These are phyloP conservation scores for Hofmannophila pseudospretella DNA, from an alignment of 2,888 invertebrate genomes.

Conservation along the genomic window DNA sequence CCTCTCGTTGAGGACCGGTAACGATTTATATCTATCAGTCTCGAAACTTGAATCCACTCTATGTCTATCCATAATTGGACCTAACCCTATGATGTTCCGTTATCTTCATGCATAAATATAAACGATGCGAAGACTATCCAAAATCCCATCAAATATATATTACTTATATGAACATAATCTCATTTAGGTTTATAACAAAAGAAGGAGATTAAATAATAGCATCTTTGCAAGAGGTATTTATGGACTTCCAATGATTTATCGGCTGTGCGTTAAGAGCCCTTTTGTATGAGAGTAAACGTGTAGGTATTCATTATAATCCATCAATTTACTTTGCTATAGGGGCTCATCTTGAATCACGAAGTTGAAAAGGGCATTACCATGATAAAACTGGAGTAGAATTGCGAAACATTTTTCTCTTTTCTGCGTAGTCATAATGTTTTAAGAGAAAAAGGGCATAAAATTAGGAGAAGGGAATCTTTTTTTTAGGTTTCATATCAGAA, in stretches of 20 bases:
- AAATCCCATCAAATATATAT: too few relatives aligned
- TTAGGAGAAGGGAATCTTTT: background rate
- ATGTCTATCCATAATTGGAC: too few relatives aligned
- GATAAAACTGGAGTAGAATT: slow-evolving; percentile 2
- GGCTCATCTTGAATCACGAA: background rate
- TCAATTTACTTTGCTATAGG: background rate
- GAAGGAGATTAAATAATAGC: too few relatives aligned
- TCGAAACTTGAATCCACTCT: too few relatives aligned
- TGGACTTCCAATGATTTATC: background rate
- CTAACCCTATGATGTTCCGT: too few relatives aligned
- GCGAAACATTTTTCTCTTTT: background rate
- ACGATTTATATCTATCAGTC: too few relatives aligned
- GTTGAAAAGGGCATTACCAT: slow-evolving; percentile 2
- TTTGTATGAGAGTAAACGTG: background rate
- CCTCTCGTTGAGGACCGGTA: too few relatives aligned
- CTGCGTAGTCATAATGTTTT: background rate
- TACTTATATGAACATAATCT: too few relatives aligned
- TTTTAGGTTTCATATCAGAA: too few relatives aligned
- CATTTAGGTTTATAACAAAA: too few relatives aligned
- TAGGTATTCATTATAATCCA: slow-evolving; percentile 1
- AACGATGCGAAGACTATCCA: too few relatives aligned
- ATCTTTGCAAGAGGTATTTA: background rate
- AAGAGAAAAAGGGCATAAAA: background rate
- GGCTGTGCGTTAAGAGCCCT: background rate
- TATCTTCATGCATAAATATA: too few relatives aligned